Conservation (phyloP, 2,888 invertebrate species). For the Perizoma affinitatum region DNA sequence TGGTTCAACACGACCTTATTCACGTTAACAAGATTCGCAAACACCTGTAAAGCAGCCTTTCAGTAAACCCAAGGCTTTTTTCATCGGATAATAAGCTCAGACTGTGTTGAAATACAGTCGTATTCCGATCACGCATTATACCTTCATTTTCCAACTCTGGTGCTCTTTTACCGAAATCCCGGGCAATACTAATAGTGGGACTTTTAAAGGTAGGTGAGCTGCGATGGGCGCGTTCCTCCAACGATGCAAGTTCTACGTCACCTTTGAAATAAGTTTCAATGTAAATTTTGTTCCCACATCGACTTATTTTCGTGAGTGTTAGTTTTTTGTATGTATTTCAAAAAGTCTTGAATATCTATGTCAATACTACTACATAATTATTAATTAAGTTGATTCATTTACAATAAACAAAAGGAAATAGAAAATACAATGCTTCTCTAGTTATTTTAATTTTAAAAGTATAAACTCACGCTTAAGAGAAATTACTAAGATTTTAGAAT, state of each 20-base stretch:
- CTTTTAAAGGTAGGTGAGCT: constrained; percentile 75
- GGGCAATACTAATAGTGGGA: constrained; percentile 68
- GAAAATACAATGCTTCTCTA: no score
- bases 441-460: no score
- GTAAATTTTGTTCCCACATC: neutral
- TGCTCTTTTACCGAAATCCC: constrained; percentile 78
- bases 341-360: no score
- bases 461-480: no score
- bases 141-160: constrained; percentile 67
- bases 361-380: no score
- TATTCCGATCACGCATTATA: constrained; percentile 46
- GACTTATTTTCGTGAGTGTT: no score
- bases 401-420: no score
- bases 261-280: constrained; percentile 57
- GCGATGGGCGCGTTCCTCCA: constrained; percentile 60
- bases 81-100: constrained; percentile 44
- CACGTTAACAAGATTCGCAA: constrained; percentile 43
- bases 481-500: no score
- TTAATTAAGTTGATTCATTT: no score
- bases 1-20: constrained; percentile 23
- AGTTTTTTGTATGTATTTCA: no score
- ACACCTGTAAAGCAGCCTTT: constrained; percentile 51
- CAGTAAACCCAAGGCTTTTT: constrained; percentile 36
- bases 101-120: constrained; percentile 43
- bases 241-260: constrained; percentile 60